phyloP scores from a whole-genome alignment of 2,113 vertebrate genomes.

The Poicephalus meyeri region DNA sequence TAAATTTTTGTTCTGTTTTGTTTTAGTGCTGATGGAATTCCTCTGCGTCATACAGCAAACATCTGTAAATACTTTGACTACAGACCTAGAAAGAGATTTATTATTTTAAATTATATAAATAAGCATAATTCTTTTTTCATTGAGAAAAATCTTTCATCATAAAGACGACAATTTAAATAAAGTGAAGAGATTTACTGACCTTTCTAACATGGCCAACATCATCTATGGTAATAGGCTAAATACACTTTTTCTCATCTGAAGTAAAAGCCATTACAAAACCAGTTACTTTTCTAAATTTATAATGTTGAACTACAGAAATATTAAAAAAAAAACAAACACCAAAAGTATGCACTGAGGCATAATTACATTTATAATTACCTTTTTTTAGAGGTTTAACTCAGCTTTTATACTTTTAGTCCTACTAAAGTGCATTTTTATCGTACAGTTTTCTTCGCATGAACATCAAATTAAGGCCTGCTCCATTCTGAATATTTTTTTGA shows the following conservation, averaged over 20 bases:
- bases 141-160: not conserved
- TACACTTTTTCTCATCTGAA: not conserved
- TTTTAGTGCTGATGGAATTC: not conserved
- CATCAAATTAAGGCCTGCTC: not conserved
- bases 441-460: not conserved
- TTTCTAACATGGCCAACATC: not conserved
- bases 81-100: not conserved
- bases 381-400: not conserved
- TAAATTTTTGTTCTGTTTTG: not conserved
- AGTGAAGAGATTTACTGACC: not conserved
- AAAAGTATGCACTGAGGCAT: not conserved
- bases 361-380: not conserved
- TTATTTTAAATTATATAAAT: not conserved
- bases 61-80: not conserved
- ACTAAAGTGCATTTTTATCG: not conserved
- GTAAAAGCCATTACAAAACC: not conserved
- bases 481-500: not conserved
- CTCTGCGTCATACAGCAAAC: not conserved
- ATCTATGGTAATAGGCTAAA: not conserved
- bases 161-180: not conserved
- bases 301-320: not conserved
- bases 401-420: not conserved
- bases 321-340: accelerated
- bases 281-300: not conserved
- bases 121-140: not conserved